phyloP scores from a whole-genome alignment of 2,888 invertebrate genomes.

The Balanococcus diminutus region DNA sequence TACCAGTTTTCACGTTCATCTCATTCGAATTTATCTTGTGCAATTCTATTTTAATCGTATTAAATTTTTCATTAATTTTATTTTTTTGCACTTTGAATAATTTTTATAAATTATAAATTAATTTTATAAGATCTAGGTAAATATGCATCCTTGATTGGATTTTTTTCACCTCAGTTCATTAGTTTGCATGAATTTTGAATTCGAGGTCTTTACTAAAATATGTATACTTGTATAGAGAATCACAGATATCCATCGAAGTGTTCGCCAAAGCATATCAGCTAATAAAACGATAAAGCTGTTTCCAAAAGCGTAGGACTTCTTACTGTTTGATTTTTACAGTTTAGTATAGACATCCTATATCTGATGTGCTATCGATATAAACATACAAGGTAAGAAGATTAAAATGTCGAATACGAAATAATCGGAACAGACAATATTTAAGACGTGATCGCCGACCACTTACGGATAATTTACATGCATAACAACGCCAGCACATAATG shows the following conservation, averaged over 20 bases:
- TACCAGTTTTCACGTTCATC: not conserved
- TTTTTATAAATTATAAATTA: not conserved
- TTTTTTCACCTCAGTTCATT: no score
- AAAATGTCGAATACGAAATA: not conserved
- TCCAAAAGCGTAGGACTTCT: not conserved
- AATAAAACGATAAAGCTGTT: not conserved
- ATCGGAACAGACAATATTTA: not conserved
- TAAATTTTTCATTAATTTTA: no score
- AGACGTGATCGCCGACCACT: not conserved
- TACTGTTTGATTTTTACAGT: not conserved
- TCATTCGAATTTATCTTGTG: not conserved
- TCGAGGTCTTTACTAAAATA: no score
- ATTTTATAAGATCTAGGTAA: not conserved
- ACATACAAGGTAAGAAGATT: not conserved
- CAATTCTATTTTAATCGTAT: not conserved
- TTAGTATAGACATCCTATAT: not conserved
- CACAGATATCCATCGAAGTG: no score
- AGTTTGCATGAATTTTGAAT: no score
- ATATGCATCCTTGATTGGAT: not conserved
- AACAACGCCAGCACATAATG: slow-evolving; percentile 12
- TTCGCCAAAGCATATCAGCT: no score
- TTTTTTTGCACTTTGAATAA: not conserved
- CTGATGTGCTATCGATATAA: not conserved
- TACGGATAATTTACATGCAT: slow-evolving; percentile 25
- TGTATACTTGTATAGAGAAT: no score